These are phyloP conservation scores for Eudyptes chrysolophus DNA, from an alignment of 2,113 vertebrate genomes.

Conservation along the genomic window DNA sequence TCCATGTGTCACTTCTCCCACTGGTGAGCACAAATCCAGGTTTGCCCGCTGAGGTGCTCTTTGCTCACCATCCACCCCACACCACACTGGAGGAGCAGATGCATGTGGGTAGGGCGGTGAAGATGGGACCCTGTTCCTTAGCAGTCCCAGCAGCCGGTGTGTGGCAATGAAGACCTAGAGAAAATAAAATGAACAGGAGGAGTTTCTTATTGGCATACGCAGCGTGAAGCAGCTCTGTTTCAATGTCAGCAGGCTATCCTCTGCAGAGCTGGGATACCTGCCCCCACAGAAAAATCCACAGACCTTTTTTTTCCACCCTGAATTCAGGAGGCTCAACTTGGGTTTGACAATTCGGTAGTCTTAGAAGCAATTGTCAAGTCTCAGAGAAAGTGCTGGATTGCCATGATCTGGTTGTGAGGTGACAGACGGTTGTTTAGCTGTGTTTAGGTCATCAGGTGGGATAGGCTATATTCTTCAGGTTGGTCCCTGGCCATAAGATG, in stretches of 20 bases:
- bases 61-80: not conserved
- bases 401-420: not conserved
- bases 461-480: not conserved
- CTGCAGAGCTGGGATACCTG: not conserved
- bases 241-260: not conserved
- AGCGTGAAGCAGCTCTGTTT: not conserved
- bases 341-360: not conserved
- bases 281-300: not conserved
- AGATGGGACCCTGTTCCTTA: not conserved
- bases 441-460: not conserved
- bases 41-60: not conserved
- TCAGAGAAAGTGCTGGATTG: not conserved
- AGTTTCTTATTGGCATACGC: fast-evolving
- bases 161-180: not conserved
- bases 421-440: not conserved
- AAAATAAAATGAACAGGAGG: not conserved
- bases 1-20: not conserved
- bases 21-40: not conserved
- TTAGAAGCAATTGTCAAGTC: not conserved
- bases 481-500: not conserved
- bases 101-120: not conserved
- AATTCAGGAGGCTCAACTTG: not conserved
- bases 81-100: fast-evolving
- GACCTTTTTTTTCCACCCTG: not conserved
- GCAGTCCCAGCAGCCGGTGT: not conserved